Evolutionary conservation across 2,797 vertebrate genomes (phyloP).

Genomic region (Monodelphis domestica): DNA sequence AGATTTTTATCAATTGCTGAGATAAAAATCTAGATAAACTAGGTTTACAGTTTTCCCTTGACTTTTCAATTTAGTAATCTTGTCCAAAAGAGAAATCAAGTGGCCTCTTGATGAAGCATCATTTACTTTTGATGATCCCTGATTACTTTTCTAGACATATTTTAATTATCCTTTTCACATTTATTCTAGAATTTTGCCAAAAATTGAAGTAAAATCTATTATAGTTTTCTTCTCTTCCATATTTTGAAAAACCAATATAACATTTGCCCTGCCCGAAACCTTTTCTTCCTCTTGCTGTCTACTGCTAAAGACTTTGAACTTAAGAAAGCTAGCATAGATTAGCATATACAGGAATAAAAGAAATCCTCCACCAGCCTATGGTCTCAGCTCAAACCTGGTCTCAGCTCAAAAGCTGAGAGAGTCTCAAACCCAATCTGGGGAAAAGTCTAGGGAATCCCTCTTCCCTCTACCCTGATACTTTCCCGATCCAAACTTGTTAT

Average conservation of each 20-base stretch:
- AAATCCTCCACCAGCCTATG: no score
- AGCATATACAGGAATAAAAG: no score
- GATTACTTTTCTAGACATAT: background rate
- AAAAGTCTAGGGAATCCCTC: no score
- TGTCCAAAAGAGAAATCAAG: background rate
- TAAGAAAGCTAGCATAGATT: no score
- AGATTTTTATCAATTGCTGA: background rate
- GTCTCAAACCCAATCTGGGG: no score
- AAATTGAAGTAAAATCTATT: background rate
- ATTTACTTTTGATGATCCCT: background rate
- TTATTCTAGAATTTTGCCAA: background rate
- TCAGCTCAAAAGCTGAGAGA: no score
- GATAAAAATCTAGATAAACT: background rate
- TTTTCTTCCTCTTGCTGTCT: no score
- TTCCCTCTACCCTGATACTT: no score
- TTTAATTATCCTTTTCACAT: background rate
- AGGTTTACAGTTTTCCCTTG: background rate
- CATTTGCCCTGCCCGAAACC: background rate
- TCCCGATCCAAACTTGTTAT: no score
- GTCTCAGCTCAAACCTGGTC: no score
- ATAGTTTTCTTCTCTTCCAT: background rate
- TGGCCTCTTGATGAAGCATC: background rate
- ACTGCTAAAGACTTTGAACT: no score
- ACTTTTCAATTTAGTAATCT: background rate
- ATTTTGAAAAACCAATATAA: background rate